phyloP scores from a whole-genome alignment of 2,113 vertebrate species.

The Tragelaphus strepsiceros region DNA sequence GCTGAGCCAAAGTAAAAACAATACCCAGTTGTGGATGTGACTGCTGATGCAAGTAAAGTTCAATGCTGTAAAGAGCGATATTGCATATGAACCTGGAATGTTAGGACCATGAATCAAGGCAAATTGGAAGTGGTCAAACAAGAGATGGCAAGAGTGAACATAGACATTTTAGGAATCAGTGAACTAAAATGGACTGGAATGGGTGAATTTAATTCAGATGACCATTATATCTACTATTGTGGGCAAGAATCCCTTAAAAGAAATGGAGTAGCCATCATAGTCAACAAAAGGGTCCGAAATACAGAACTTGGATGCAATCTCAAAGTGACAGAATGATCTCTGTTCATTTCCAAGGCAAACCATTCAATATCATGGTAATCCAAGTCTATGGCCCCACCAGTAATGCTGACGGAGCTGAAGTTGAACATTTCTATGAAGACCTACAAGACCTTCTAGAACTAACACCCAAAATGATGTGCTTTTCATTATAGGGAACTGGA shows the following conservation, averaged over 20 bases:
- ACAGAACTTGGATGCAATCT: neutral
- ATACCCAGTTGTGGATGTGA: neutral
- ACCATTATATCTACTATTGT: neutral
- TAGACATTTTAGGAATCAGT: neutral
- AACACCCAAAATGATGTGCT: neutral
- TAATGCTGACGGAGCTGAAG: neutral
- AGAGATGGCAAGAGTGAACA: neutral
- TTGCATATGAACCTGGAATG: neutral
- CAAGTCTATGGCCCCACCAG: neutral
- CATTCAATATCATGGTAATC: neutral
- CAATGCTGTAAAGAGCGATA: neutral
- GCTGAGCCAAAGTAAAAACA: neutral
- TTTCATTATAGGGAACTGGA: neutral
- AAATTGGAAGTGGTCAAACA: neutral
- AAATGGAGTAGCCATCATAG: neutral
- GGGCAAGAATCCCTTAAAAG: neutral
- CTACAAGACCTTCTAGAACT: neutral
- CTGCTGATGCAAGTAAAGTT: neutral
- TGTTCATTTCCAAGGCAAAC: neutral
- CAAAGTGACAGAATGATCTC: neutral
- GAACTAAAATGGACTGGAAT: neutral
- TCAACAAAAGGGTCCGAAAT: accelerated
- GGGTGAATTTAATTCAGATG: neutral
- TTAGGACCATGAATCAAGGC: neutral
- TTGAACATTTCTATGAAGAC: neutral